Base-by-base conservation (phyloP, 2,797 vertebrate genomes). In the Rhynchotus rufescens region DNA sequence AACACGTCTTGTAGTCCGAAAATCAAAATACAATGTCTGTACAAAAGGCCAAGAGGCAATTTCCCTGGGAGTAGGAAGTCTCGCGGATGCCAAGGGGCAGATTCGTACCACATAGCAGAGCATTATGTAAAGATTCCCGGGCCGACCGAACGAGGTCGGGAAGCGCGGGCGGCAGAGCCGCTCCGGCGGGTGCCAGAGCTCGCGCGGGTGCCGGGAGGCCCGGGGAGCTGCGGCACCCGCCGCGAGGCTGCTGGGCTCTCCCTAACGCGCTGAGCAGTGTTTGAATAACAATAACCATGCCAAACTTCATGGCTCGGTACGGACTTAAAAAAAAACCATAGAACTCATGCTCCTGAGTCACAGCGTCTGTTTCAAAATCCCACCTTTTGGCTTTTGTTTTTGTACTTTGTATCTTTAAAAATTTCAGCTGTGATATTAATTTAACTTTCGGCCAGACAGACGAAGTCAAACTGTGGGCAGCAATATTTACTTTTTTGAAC, bases 21-120 rank as follows among this genome's bases (percentile, higher is more conserved):
- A 94, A 89, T 42, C 2, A 0, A 67, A 89, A 61, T 40, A 89
- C 61, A 81, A 45, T 30, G 60, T 84, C 87, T 80, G 88, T 71
- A 88, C 85, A 82, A 91, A 92, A 93, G 89, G 87, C 89, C 77
- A 80, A 91, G 83, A 91, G 83, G 71, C 61, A 93, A 65, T 74
- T 89, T 84, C 85, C 85, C 83, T 51, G 65, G 32, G 65, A 93
- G 68, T 9, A 86, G 77, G 82, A 95, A 90, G 80, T 21, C 59
- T 71, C 44, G 71, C 67, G 40, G 80, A 54, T 0, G 2, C 75
- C 75, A 74, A 49, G 85, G 78, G 88, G n/a, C 51, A n/a, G 30
- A 80, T 65, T 61, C 56, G 76, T 56, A 80, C 36, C 92, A 51
- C 75, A 30, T 6, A 3, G 22, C 56, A 68, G 38, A 80, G 83